Base-by-base conservation (phyloP, 2,797 vertebrate species). In the Coregonus ussuriensis region DNA sequence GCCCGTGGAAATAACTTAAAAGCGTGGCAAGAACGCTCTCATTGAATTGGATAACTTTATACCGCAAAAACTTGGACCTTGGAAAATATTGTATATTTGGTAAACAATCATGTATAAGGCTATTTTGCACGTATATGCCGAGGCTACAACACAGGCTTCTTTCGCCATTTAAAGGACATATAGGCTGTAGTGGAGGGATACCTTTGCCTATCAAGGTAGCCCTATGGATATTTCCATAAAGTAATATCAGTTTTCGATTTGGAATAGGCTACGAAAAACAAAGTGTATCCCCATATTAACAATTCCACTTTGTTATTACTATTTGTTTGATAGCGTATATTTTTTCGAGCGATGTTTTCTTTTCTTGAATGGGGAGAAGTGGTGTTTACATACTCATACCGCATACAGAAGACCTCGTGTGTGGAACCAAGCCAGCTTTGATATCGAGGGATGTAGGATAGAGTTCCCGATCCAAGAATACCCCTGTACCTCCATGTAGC, bases 191-290 rank as follows among this genome's bases (percentile, higher is more conserved):
- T 35, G 13, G 87, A 65, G 56, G 16, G 84, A 86, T 89, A 91
- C 88, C 88, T 92, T 87, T 91, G 89, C 82, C 84, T 88, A 51
- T 69, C n/a, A 62, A 62, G 68, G 69, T 67, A 73, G 84, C 37
- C 62, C 37, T 31, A 25, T 66, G 53, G 63, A 83, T 83, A 79
- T 85, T 56, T 77, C 87, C 62, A 77, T 66, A 16, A 33, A 33
- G 78, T 74, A 76, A 69, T 81, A 88, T 80, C 90, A 91, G 89
- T 93, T 94, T 91, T 86, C 91, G 89, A 87, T 80, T 75, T 79
- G 77, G 77, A 92, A 93, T 93, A 92, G 94, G 94, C 94, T 94
- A 94, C 92, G 93, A 94, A 94, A 92, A 95, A 81, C 15, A 51
- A 65, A 71, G 35, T 16, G 68, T 51, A 4, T 68, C 71, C 14